phyloP scores from a whole-genome alignment of 2,113 vertebrate genomes.

The Peromyscus leucopus region DNA sequence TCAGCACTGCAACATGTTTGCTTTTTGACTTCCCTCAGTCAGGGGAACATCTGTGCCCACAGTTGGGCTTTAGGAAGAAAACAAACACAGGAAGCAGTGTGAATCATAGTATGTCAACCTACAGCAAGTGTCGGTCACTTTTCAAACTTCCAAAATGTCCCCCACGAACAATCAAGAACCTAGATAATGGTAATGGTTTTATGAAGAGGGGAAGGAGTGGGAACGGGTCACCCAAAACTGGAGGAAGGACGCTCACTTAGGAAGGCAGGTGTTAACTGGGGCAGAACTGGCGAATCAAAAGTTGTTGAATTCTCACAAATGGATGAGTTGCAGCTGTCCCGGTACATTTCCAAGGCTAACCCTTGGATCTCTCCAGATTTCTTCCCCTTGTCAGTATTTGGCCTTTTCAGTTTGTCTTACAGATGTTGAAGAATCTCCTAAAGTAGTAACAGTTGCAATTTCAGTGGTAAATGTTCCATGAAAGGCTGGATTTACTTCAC shows the following conservation, averaged over 20 bases:
- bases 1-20: slow-evolving; percentile 41
- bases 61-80: background rate
- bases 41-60: slow-evolving; percentile 28
- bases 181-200: background rate
- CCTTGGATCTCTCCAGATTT: background rate
- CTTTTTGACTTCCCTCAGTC: background rate
- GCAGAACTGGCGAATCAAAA: background rate
- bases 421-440: background rate
- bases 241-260: background rate
- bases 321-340: background rate
- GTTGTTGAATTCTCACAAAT: background rate
- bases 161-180: background rate
- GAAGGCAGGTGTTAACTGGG: background rate
- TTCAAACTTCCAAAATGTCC: background rate
- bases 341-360: background rate
- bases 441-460: background rate
- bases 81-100: background rate
- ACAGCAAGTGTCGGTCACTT: background rate
- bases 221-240: background rate
- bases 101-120: background rate
- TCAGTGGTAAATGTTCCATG: background rate
- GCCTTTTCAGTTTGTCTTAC: background rate
- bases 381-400: background rate
- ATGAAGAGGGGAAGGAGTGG: accelerated
- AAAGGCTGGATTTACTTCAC: background rate